Evolutionary conservation across 2,113 vertebrate genomes (phyloP), one percentile per base, ranked within the genome.

Genomic region (Indri indri): DNA sequence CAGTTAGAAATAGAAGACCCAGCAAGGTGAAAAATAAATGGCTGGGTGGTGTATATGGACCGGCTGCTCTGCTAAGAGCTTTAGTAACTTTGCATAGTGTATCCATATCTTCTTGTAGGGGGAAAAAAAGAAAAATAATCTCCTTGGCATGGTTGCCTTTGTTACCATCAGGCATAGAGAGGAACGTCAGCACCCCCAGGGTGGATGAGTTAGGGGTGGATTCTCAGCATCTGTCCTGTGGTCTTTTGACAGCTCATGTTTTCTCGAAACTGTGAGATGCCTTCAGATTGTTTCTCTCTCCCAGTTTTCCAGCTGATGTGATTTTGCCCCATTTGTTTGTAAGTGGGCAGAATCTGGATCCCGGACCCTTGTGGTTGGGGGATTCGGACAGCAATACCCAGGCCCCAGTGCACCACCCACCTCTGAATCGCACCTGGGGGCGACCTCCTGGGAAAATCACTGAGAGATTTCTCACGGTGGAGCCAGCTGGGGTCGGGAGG

Each of bases 1-100:
- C 97, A 94, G 89, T 98, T 97, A 97, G 70, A 96, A 96, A 76
- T 92, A 34, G 87, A 94, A 96, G 95, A 76, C 59, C 93, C 68
- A 94, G 87, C n/a, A 54, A 95, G 96, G 96, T 92, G 84, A 80
- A 57, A 97, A 65, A n/a, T 96, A 87, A 96, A 88, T 92, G 68
- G 96, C 87, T 93, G 73, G 91, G 83, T 81, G 88, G 50, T 66
- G 70, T 89, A 79, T 94, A 76, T 68, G 70, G 88, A 65, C 76
- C 85, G 61, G 45, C 37, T 73, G 37, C 20, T 65, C 77, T 90
- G 91, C 76, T 95, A 89, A 96, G 76, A 5, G 66, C 84, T 96
- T 91, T 84, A 76, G 11, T 95, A 96, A 92, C 5, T 73, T 95
- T 79, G 34, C 42, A 45, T 40, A 6, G 61, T 5, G 76, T 84